phyloP scores from a whole-genome alignment of 2,797 vertebrate species.

The Myiothlypis chrysogaster region DNA sequence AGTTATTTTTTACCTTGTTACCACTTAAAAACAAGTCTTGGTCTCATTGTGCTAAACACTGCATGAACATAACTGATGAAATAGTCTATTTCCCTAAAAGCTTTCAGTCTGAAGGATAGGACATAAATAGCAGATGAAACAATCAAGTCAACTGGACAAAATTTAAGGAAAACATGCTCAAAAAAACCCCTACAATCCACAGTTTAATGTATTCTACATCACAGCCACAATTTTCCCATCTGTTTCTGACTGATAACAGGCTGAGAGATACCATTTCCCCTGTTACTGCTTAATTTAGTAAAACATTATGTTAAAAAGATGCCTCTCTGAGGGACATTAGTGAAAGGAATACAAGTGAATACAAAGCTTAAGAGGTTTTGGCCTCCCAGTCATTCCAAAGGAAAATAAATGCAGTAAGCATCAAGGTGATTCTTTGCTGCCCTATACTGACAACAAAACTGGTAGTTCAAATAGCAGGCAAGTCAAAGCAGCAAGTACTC shows the following conservation, averaged over 20 bases:
- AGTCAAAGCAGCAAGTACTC: neutral
- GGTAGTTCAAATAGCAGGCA: neutral
- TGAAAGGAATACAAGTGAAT: neutral
- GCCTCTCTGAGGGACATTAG: neutral
- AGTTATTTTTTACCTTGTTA: neutral
- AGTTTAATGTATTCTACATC: neutral
- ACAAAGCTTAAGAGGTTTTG: neutral
- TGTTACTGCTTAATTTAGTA: neutral
- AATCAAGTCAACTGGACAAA: neutral
- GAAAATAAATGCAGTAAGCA: neutral
- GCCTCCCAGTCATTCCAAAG: neutral
- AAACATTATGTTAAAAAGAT: neutral
- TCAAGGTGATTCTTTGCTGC: neutral
- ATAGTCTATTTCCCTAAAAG: neutral
- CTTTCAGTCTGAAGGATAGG: neutral
- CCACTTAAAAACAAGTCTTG: neutral
- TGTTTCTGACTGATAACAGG: conserved; percentile 4
- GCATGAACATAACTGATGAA: neutral
- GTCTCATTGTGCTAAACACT: neutral
- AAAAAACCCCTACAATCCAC: neutral
- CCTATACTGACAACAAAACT: neutral
- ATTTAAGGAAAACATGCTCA: neutral
- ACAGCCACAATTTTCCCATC: neutral
- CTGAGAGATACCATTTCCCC: neutral
- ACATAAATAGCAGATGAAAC: neutral